Evolutionary conservation across 2,113 vertebrate genomes (phyloP).

Genomic region (Tinamus guttatus): DNA sequence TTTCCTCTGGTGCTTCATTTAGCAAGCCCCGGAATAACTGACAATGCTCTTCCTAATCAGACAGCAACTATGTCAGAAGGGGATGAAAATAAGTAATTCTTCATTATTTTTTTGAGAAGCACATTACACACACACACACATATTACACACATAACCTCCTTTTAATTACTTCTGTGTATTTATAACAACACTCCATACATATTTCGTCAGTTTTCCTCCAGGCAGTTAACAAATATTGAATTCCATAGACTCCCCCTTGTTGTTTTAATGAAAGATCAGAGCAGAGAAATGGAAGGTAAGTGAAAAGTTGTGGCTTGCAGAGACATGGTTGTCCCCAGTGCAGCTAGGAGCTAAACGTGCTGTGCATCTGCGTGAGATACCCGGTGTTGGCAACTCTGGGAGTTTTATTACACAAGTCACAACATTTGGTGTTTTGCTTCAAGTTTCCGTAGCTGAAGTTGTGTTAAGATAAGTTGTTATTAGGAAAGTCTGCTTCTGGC

Average conservation of each 20-base stretch:
- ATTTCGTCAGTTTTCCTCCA: neutral
- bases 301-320: rapidly evolving
- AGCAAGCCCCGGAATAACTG: constrained; percentile 18
- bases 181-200: neutral
- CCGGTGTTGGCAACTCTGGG: neutral
- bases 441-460: neutral
- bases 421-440: neutral
- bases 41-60: neutral
- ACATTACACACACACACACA: neutral
- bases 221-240: neutral
- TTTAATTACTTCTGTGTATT: neutral
- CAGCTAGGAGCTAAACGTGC: rapidly evolving
- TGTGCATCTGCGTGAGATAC: neutral
- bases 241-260: neutral
- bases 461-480: rapidly evolving
- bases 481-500: neutral
- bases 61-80: neutral
- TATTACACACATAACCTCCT: neutral
- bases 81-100: neutral
- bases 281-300: neutral
- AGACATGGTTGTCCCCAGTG: rapidly evolving
- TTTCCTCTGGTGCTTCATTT: neutral
- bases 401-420: rapidly evolving
- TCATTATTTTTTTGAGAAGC: neutral
- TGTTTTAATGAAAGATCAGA: neutral